These are phyloP conservation scores for Zonitis immaculata DNA, from an alignment of 2,888 invertebrate species.

Conservation along the genomic window DNA sequence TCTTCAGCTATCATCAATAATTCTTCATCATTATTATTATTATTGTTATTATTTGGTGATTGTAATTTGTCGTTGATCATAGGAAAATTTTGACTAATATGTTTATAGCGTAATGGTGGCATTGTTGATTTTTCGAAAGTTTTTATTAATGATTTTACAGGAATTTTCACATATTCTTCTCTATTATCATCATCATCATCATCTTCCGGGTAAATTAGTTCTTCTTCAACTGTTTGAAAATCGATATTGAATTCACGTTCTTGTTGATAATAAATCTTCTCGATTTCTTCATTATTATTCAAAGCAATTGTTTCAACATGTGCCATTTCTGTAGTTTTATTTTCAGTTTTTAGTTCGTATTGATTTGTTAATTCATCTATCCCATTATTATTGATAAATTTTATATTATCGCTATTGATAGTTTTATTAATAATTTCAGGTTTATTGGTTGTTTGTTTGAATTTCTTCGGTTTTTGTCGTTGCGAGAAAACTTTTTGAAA, in stretches of 20 bases:
- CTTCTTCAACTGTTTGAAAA: slow-evolving; percentile 41
- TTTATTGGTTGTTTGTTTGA: slow-evolving; percentile 35
- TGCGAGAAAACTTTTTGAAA: slow-evolving; percentile 44
- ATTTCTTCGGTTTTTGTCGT: slow-evolving; percentile 33
- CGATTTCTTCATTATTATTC: slow-evolving; percentile 41
- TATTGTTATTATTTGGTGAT: slow-evolving; percentile 3
- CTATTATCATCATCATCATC: slow-evolving; percentile 24
- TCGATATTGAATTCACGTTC: slow-evolving; percentile 43
- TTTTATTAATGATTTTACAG: slow-evolving; percentile 53
- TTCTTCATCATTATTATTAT: slow-evolving; percentile 20
- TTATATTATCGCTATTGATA: background rate
- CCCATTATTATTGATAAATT: background rate
- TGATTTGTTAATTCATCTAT: background rate
- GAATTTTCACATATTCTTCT: slow-evolving; percentile 47
- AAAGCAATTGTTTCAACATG: slow-evolving; percentile 36
- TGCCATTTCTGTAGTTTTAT: slow-evolving; percentile 36
- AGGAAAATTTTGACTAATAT: slow-evolving; percentile 45
- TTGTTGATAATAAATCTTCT: slow-evolving; percentile 43
- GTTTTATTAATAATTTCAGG: background rate
- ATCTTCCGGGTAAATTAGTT: slow-evolving; percentile 28
- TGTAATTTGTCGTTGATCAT: slow-evolving; percentile 38
- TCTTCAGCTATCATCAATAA: slow-evolving; percentile 37
- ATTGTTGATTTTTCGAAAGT: slow-evolving; percentile 61
- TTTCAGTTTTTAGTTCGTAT: slow-evolving; percentile 6
- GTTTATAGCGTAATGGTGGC: slow-evolving; percentile 54